A percentile compares a stretch with the other conserved stretches of the same genome.
These are phyloP conservation scores for Cervus canadensis DNA, from an alignment of 2,113 vertebrate species.

Conservation along the genomic window DNA sequence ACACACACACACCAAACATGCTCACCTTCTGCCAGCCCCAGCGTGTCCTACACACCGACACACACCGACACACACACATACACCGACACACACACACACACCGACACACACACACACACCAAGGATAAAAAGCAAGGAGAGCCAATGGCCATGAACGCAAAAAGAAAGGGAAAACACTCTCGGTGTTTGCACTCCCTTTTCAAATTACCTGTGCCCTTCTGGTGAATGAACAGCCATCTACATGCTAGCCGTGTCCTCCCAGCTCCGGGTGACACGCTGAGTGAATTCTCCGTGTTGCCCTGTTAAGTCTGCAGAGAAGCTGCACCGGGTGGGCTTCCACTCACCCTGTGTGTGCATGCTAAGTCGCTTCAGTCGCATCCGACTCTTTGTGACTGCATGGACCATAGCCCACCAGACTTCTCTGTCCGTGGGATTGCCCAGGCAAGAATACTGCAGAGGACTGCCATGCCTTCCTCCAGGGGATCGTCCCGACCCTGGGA, in stretches of 20 bases:
- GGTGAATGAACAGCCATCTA: not conserved
- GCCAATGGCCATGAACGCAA: not conserved
- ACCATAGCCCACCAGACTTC: not conserved
- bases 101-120: not conserved
- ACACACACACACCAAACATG: too few relatives aligned
- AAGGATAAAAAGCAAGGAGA: not conserved
- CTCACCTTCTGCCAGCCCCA: too few relatives aligned
- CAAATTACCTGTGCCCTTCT: not conserved
- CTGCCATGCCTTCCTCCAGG: not conserved
- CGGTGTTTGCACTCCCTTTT: not conserved
- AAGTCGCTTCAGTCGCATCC: accelerated
- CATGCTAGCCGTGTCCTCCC: not conserved
- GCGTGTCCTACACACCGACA: too few relatives aligned
- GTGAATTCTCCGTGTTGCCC: not conserved
- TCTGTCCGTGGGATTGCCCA: not conserved
- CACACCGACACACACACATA: too few relatives aligned
- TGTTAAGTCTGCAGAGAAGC: not conserved
- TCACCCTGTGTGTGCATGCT: not conserved
- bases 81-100: too few relatives aligned
- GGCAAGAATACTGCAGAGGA: not conserved
- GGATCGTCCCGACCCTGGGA: not conserved
- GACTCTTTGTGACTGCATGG: not conserved
- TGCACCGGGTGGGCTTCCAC: accelerated
- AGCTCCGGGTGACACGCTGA: not conserved
- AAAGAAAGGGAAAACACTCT: not conserved